Evolutionary conservation across 1,140 invertebrate species (phyloP).

Genomic region (Bombus confusus): DNA sequence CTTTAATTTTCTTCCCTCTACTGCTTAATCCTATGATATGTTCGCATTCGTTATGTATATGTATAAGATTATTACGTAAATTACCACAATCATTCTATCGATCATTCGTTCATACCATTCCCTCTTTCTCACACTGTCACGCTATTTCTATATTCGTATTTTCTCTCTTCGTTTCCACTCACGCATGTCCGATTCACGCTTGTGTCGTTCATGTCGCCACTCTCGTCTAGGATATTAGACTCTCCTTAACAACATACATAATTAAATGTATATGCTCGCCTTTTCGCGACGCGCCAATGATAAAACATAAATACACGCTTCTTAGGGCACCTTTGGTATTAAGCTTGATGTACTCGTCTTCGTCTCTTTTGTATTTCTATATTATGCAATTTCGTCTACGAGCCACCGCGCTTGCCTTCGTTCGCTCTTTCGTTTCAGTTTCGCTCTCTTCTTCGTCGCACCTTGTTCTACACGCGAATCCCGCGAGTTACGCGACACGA

Average conservation of each 20-base stretch:
- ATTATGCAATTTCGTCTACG: conserved; percentile 53
- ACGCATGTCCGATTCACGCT: not conserved
- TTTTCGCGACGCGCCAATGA: conserved; percentile 75
- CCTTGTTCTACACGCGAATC: not conserved
- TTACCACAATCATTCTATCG: conserved; percentile 31
- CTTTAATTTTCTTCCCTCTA: conserved; percentile 41
- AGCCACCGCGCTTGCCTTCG: conserved; percentile 39
- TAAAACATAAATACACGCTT: conserved; percentile 83
- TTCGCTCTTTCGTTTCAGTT: not conserved
- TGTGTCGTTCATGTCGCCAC: conserved; percentile 26
- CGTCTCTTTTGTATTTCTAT: conserved; percentile 58
- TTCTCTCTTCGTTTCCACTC: conserved; percentile 33
- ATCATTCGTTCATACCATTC: not conserved
- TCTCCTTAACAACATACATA: conserved; percentile 76
- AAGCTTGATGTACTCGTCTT: conserved; percentile 79
- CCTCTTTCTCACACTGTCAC: not conserved
- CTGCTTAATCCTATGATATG: conserved; percentile 80
- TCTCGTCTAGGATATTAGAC: conserved; percentile 73
- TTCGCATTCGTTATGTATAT: conserved; percentile 78
- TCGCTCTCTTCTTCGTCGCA: not conserved
- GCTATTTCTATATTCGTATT: not conserved
- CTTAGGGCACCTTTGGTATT: conserved; percentile 83
- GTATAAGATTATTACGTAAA: conserved; percentile 65
- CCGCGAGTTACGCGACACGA: not conserved
- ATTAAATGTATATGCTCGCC: conserved; percentile 68